A percentile compares a stretch with the other conserved stretches of the same genome.
Conservation (phyloP, 2,113 vertebrate genomes). For the Megaceryle torquata region DNA sequence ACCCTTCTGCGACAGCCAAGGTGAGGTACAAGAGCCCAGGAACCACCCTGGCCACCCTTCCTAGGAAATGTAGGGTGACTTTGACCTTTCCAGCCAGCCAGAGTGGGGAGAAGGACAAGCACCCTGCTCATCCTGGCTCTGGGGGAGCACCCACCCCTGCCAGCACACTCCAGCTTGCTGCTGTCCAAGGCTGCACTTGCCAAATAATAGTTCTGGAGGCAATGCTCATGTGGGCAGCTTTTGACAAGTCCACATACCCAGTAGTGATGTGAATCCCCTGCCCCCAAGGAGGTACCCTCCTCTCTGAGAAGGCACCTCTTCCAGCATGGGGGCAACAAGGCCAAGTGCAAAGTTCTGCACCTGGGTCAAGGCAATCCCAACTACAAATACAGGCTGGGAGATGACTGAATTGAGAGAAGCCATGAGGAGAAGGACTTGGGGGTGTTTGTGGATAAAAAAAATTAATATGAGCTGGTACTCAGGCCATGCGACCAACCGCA, state of each 20-base stretch:
- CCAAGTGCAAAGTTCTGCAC: background rate
- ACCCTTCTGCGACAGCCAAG: background rate
- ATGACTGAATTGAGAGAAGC: background rate
- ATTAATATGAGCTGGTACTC: background rate
- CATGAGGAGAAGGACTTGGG: background rate
- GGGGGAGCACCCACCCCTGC: background rate
- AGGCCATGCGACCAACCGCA: background rate
- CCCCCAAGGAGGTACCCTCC: background rate
- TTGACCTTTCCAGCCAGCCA: background rate
- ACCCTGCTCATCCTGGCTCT: background rate
- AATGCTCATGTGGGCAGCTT: background rate
- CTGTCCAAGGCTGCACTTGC: background rate
- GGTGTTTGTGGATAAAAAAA: background rate
- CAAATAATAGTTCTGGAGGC: background rate
- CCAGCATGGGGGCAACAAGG: background rate
- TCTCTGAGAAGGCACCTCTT: background rate
- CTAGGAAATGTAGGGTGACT: background rate
- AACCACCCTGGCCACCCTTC: background rate
- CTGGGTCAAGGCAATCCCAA: background rate
- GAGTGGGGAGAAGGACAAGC: fast-evolving
- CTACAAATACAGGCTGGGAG: background rate
- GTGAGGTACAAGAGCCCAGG: background rate
- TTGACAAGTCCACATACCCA: background rate
- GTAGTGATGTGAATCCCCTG: background rate
- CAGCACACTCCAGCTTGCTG: background rate